Conservation (phyloP, 2,888 invertebrate species). For the Zelleria hepariella region DNA sequence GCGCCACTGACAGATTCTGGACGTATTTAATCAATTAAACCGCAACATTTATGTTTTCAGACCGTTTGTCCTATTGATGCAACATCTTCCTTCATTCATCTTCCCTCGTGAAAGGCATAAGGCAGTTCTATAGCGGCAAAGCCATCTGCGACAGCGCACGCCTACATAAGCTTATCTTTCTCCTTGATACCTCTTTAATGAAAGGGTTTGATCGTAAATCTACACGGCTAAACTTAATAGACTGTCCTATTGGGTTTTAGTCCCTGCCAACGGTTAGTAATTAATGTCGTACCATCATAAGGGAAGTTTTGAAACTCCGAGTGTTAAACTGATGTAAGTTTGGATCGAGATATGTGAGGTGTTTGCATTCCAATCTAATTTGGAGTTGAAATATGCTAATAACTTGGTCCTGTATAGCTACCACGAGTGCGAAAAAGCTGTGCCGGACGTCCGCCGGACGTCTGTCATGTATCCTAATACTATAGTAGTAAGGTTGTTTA, state of each 20-base stretch:
- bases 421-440: too few species aligned
- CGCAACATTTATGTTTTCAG: conserved; percentile 35
- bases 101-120: conserved; percentile 43
- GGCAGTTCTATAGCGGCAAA: conserved; percentile 30
- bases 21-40: conserved; percentile 18
- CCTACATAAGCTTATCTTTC: conserved; percentile 57
- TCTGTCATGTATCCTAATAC: too few species aligned
- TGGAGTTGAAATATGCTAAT: conserved; percentile 54
- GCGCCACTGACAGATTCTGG: conserved; percentile 30
- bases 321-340: conserved; percentile 64
- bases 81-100: conserved; percentile 37
- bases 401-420: conserved; percentile 20
- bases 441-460: background rate
- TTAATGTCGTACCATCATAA: conserved; percentile 64
- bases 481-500: too few species aligned
- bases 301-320: conserved; percentile 59
- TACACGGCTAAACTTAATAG: conserved; percentile 64
- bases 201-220: conserved; percentile 71
- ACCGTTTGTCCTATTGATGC: conserved; percentile 24
- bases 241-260: conserved; percentile 54
- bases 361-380: conserved; percentile 52
- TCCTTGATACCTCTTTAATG: conserved; percentile 69
- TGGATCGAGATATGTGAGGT: conserved; percentile 48
- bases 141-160: conserved; percentile 35
- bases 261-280: conserved; percentile 49